Percentiles rank a stretch among this genome's conserved stretches.
Evolutionary conservation across 2,797 vertebrate genomes (phyloP).

Genomic region (Cichlasoma orientale): DNA sequence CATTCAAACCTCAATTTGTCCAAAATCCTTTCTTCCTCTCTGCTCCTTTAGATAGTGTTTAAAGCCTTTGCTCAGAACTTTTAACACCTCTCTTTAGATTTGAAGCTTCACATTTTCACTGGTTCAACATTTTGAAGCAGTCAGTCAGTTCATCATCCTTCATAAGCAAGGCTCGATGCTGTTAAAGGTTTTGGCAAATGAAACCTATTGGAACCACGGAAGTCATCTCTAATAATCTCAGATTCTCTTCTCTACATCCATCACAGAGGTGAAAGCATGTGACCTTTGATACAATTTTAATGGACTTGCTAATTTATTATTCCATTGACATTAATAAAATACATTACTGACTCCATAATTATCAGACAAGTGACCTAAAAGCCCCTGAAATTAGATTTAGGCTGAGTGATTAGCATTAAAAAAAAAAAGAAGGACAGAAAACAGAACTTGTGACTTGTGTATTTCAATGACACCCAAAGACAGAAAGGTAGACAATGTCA

Average conservation of each 20-base stretch:
- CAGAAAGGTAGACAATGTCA: slow-evolving; percentile 20
- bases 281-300: slow-evolving; percentile 28
- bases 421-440: slow-evolving; percentile 14
- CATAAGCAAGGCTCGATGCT: background rate
- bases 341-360: slow-evolving; percentile 23
- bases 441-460: slow-evolving; percentile 1
- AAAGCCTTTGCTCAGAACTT: background rate
- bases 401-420: slow-evolving; percentile 16
- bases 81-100: background rate
- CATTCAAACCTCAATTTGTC: background rate
- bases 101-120: background rate
- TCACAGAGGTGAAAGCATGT: slow-evolving; percentile 4
- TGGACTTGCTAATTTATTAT: slow-evolving; percentile 18
- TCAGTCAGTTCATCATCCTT: background rate
- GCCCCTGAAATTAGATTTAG: slow-evolving; percentile 1
- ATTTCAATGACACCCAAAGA: slow-evolving; percentile 31
- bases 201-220: background rate
- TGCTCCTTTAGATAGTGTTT: background rate
- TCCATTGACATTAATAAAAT: slow-evolving; percentile 29
- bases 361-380: slow-evolving; percentile 17
- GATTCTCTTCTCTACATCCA: background rate
- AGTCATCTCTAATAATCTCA: slow-evolving; percentile 3
- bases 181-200: background rate
- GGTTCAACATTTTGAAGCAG: background rate
- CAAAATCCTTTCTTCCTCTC: background rate